Evolutionary conservation across 2,888 invertebrate genomes (phyloP).

Genomic region (Leptinotarsa peninsularis): DNA sequence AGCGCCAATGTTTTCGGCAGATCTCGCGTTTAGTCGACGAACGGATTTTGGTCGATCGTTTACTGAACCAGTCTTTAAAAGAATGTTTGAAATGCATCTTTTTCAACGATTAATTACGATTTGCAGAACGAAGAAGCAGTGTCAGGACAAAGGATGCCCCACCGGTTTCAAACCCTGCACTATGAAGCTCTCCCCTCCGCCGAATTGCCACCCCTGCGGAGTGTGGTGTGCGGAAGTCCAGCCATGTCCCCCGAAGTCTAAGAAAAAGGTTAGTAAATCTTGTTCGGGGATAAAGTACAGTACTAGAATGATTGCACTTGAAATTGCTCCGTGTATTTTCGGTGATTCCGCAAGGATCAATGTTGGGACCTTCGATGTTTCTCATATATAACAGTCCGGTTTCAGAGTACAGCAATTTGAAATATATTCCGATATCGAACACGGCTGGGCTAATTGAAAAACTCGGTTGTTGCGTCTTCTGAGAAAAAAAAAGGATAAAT

Average conservation of each 20-base stretch:
- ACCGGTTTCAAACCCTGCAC: slow-evolving; percentile 63
- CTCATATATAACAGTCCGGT: too few relatives aligned
- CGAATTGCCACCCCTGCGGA: slow-evolving; percentile 60
- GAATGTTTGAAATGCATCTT: too few relatives aligned
- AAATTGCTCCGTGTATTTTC: not conserved
- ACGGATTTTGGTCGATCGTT: too few relatives aligned
- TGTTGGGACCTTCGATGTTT: not conserved
- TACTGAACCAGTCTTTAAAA: too few relatives aligned
- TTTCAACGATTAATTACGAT: not conserved
- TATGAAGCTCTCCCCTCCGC: slow-evolving; percentile 60
- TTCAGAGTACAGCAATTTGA: too few relatives aligned
- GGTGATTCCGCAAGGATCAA: not conserved
- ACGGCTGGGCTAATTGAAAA: too few relatives aligned
- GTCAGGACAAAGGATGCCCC: slow-evolving; percentile 56
- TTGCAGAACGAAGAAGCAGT: not conserved
- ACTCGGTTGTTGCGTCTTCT: too few relatives aligned
- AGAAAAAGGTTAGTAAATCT: slow-evolving; percentile 17
- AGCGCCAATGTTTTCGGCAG: too few relatives aligned
- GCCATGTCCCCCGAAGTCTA: slow-evolving; percentile 61
- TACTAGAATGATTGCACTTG: slow-evolving; percentile 7
- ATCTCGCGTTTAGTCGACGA: too few relatives aligned
- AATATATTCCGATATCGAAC: too few relatives aligned
- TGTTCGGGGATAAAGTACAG: slow-evolving; percentile 9
- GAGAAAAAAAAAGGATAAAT: too few relatives aligned
- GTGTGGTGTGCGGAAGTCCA: slow-evolving; percentile 61